Base-by-base conservation (phyloP, 2,113 vertebrate species). In the Anseranas semipalmata region DNA sequence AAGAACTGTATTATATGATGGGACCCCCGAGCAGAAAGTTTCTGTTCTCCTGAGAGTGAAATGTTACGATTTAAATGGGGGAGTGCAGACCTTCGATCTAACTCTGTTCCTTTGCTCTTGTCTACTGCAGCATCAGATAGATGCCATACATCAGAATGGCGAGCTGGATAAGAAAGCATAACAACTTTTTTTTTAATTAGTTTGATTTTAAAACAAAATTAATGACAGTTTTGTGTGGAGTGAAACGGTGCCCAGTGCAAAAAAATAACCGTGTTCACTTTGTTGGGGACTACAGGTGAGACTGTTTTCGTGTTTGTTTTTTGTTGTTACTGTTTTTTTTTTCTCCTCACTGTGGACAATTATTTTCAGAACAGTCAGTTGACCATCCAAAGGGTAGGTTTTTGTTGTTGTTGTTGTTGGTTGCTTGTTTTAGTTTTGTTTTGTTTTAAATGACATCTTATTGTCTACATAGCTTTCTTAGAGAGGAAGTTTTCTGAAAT, bases 381-480 rank as follows among this genome's bases (percentile, higher is more conserved):
- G 33, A 77, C 27, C 35, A 70, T 5, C 12, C 55, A n/a, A 72
- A 74, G 33, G 58, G 24, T 72, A 58, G 1, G 2, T 15, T 37
- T 62, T 9, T 55, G n/a, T n/a, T n/a, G n/a, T n/a, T n/a, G n/a
- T n/a, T n/a, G n/a, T n/a, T n/a, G n/a, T n/a, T n/a, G n/a, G n/a
- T n/a, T n/a, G n/a, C n/a, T 87, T 59, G 8, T 9, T 41, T 41
- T 41, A 41, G 41, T 41, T 41, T 41, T 41, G 41, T 25, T 35
- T 48, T 48, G 33, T 60, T 60, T 60, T 15, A 84, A 81, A 81
- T 0, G 0, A 3, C 0, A 18, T 58, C 35, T 66, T 45, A 9
- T 2, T 62, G 24, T 25, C 39, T 48, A 28, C 2, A 6, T 35
- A 60, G 43, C 24, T 63, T 20, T 67, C 22, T n/a, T 75, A 65